Evolutionary conservation across 2,113 vertebrate species (phyloP).

Genomic region (Oreochromis aureus): DNA sequence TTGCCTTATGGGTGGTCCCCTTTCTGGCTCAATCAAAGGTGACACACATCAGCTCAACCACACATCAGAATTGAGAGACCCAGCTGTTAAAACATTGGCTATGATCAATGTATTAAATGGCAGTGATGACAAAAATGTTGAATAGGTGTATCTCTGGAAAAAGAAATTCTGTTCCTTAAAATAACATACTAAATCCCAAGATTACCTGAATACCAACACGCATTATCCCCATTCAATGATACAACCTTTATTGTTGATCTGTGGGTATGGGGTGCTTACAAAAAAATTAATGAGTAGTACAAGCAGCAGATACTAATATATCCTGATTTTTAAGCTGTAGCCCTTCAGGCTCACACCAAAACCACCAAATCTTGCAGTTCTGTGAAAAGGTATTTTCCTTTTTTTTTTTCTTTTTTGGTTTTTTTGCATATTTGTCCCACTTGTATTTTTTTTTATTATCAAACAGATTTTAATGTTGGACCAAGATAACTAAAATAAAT

Average conservation of each 20-base stretch:
- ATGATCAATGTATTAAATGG: background rate
- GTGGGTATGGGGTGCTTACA: background rate
- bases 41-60: conserved; percentile 37
- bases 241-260: background rate
- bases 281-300: background rate
- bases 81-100: conserved; percentile 18
- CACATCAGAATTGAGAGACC: conserved; percentile 3
- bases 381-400: background rate
- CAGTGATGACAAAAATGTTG: background rate
- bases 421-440: background rate
- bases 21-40: conserved; percentile 53
- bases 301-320: background rate
- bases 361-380: background rate
- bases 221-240: background rate
- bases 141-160: background rate
- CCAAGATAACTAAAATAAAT: background rate
- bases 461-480: background rate
- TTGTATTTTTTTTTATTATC: background rate
- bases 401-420: background rate
- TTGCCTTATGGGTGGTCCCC: conserved; percentile 57
- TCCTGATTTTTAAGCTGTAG: background rate
- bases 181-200: background rate
- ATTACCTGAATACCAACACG: background rate
- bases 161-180: background rate
- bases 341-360: background rate